Percentiles rank a stretch among this genome's conserved stretches.
These are phyloP conservation scores for Drosophila bipectinata DNA, from an alignment of 1,140 invertebrate species.

Conservation along the genomic window DNA sequence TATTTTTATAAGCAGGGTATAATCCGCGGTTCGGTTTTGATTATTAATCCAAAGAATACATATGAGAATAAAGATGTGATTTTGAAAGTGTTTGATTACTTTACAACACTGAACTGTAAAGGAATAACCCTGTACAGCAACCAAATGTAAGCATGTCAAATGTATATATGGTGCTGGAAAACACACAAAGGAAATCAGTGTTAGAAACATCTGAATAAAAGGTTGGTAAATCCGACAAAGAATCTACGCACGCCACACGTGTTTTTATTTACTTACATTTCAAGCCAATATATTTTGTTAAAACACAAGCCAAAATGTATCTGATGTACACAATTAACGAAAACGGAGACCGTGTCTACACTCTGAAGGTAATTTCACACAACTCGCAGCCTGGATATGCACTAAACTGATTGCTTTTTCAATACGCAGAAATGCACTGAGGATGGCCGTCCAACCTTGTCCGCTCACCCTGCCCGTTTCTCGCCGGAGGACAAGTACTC, in stretches of 20 bases:
- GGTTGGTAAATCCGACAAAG: neutral
- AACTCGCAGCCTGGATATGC: neutral
- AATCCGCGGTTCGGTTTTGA: too few relatives aligned
- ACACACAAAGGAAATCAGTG: neutral
- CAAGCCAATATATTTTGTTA: neutral
- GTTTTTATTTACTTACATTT: constrained; percentile 51
- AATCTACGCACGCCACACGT: constrained; percentile 53
- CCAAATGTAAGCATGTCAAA: neutral
- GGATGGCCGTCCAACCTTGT: constrained; percentile 91
- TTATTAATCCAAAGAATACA: too few relatives aligned
- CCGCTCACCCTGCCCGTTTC: constrained; percentile 97
- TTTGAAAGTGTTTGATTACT: too few relatives aligned
- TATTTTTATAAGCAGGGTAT: too few relatives aligned
- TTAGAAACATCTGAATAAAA: neutral
- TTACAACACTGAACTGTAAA: too few relatives aligned
- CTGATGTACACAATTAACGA: constrained; percentile 90
- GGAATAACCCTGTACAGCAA: neutral
- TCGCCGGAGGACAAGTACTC: constrained; percentile 98
- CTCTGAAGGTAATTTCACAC: constrained; percentile 86
- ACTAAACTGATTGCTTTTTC: constrained; percentile 1
- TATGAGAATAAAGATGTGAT: too few relatives aligned
- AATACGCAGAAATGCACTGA: constrained; percentile 89
- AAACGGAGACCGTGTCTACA: constrained; percentile 89
- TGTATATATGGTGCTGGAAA: neutral
- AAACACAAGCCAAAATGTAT: constrained; percentile 87